A percentile compares a stretch with the other conserved stretches of the same genome.
Evolutionary conservation across 1,140 invertebrate genomes (phyloP).

Genomic region (Melitaea cinxia): DNA sequence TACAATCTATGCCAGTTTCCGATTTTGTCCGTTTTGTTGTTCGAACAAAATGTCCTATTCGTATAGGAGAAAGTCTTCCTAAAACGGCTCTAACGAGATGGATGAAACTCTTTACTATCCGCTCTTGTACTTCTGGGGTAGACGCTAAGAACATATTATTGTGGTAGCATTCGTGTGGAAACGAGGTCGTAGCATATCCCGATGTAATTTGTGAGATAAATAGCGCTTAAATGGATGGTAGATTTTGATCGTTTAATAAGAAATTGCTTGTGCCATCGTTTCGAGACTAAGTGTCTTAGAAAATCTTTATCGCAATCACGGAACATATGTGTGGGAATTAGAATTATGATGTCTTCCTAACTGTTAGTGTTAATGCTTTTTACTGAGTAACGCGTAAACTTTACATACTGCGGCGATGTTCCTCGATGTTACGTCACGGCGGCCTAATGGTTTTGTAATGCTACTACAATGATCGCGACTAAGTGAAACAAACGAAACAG

Average conservation of each 20-base stretch:
- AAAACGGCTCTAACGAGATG: conserved; percentile 33
- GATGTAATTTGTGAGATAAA: conserved; percentile 1
- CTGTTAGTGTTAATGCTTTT: conserved; percentile 30
- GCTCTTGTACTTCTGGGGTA: conserved; percentile 42
- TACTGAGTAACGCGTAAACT: conserved; percentile 9
- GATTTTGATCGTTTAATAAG: conserved; percentile 13
- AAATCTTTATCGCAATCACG: conserved; percentile 1
- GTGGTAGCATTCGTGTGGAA: conserved; percentile 60
- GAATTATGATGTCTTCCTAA: conserved; percentile 38
- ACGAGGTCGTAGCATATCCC: conserved; percentile 16
- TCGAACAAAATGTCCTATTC: conserved; percentile 4
- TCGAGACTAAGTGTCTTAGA: conserved; percentile 18
- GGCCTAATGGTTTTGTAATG: conserved; percentile 44
- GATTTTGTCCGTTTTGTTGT: conserved; percentile 36
- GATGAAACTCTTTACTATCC: conserved; percentile 38
- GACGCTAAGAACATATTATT: conserved; percentile 52
- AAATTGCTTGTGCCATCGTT: conserved; percentile 25
- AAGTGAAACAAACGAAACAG: conserved; percentile 23
- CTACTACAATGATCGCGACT: conserved; percentile 50
- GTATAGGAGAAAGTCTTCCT: conserved; percentile 34
- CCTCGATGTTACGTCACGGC: conserved; percentile 4
- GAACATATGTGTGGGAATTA: conserved; percentile 18
- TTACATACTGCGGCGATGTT: conserved; percentile 6
- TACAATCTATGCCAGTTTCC: conserved; percentile 27
- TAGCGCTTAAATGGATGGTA: conserved; percentile 13